Evolutionary conservation across 2,797 vertebrate genomes (phyloP).

Genomic region (Falco novaeseelandiae): DNA sequence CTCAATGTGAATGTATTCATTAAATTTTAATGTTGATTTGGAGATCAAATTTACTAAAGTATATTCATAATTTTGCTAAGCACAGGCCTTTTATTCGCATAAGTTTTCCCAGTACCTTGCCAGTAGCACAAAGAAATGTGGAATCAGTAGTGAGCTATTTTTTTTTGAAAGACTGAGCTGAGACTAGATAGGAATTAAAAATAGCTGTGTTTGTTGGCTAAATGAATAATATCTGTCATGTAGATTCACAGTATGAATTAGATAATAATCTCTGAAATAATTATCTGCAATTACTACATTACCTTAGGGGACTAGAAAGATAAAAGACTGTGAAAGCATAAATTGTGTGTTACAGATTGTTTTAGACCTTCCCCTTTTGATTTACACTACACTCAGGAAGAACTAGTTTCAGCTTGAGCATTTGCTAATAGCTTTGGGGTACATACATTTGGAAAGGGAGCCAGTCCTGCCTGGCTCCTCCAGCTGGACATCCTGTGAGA

Average conservation of each 20-base stretch:
- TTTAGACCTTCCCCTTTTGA: constrained; percentile 7
- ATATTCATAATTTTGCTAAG: neutral
- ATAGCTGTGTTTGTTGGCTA: neutral
- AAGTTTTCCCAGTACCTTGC: neutral
- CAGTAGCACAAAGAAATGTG: neutral
- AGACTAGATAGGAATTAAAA: constrained; percentile 27
- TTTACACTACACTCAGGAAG: constrained; percentile 16
- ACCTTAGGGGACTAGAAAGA: constrained; percentile 42
- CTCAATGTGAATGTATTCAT: neutral
- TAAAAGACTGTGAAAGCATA: constrained; percentile 22
- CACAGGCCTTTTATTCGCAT: neutral
- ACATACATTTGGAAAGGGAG: neutral
- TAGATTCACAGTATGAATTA: constrained; percentile 21
- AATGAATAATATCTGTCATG: constrained; percentile 24
- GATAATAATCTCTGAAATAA: constrained; percentile 53
- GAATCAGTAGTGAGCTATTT: neutral
- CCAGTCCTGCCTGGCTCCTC: neutral
- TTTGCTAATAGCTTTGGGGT: neutral
- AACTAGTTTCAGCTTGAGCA: constrained; percentile 36
- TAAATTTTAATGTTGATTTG: neutral
- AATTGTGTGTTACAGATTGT: constrained; percentile 6
- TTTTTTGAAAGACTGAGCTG: constrained; percentile 22
- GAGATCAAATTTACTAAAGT: neutral
- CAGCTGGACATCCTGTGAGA: neutral
- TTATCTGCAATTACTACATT: constrained; percentile 41